A percentile compares a stretch with the other conserved stretches of the same genome.
Evolutionary conservation across 37 sponge, comb jelly and placozoan species (phyloP).

Genomic region (Hormiphora californensis): DNA sequence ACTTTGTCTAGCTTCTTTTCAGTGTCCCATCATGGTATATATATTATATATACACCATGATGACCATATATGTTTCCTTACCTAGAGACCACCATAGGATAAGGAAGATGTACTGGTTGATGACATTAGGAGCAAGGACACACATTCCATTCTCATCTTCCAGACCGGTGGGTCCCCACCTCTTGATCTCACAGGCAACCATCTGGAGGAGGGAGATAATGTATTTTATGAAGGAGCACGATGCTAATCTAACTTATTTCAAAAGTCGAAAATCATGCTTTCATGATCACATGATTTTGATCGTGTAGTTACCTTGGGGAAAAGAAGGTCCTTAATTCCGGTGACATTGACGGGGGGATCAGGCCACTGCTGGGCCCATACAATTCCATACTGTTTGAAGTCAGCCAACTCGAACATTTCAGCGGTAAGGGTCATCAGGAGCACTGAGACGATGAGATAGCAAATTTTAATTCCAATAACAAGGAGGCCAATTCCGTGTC

Average conservation of each 20-base stretch:
- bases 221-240: no score
- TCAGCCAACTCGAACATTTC: conserved; percentile 47
- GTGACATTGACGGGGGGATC: conserved; percentile 47
- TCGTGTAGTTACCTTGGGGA: no score
- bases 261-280: no score
- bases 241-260: no score
- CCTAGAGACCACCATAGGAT: conserved; percentile 53
- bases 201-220: no score
- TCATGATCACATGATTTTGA: no score
- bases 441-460: conserved; percentile 30
- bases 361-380: conserved; percentile 53
- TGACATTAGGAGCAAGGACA: conserved; percentile 52
- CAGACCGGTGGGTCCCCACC: conserved; percentile 51
- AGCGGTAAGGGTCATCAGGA: conserved; percentile 30
- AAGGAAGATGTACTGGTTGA: conserved; percentile 57
- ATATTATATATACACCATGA: background rate
- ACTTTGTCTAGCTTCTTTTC: no score
- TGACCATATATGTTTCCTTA: background rate
- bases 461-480: conserved; percentile 27
- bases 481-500: conserved; percentile 47
- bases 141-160: conserved; percentile 54
- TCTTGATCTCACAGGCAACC: conserved; percentile 44
- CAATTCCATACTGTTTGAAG: conserved; percentile 43
- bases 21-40: no score
- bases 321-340: conserved; percentile 47